Evolutionary conservation across 2,797 vertebrate genomes (phyloP), one percentile per base, ranked within the genome.

Genomic region (Streptopelia turtur): DNA sequence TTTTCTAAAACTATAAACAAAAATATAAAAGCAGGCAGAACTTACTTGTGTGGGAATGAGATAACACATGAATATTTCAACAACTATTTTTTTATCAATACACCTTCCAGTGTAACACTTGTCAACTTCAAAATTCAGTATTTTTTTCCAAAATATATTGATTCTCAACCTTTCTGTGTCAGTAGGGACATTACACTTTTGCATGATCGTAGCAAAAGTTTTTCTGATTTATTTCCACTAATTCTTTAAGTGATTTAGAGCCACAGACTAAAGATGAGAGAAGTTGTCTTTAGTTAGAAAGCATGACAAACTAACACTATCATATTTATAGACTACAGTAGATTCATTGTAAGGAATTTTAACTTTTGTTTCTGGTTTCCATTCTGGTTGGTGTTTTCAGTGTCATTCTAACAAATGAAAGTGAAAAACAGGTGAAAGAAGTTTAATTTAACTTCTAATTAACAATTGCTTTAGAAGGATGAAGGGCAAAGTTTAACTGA

Each of bases 401-500:
- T 76, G 41, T 92, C 87, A 89, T 88, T 89, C 50, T 57, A 83
- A 22, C 3, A 70, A 92, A 81, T 84, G 1, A 70, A 87, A 80
- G 31, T 31, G 35, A 69, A 56, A 82, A 30, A n/a, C 47, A 87
- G 80, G 30, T 31, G 35, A 69, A 53, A 82, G 30, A n/a, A 52
- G 63, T 71, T 75, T 80, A 66, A 63, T 94, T 24, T 43, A 24
- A 75, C 16, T 85, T 80, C 47, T 27, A 41, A 79, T 95, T 89
- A 94, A 63, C 56, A 87, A 71, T 14, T 72, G 1, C 20, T 93
- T 72, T 87, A 81, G 50, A 94, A 80, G 87, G 56, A 79, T 33
- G 84, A 84, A 93, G 70, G 66, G 52, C 22, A 89, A 97, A 85
- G 64, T 61, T 50, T 39, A 63, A 45, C 28, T 87, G 31, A 82